Evolutionary conservation across 2,888 invertebrate genomes (phyloP).

Genomic region (Ormyrus labotus): DNA sequence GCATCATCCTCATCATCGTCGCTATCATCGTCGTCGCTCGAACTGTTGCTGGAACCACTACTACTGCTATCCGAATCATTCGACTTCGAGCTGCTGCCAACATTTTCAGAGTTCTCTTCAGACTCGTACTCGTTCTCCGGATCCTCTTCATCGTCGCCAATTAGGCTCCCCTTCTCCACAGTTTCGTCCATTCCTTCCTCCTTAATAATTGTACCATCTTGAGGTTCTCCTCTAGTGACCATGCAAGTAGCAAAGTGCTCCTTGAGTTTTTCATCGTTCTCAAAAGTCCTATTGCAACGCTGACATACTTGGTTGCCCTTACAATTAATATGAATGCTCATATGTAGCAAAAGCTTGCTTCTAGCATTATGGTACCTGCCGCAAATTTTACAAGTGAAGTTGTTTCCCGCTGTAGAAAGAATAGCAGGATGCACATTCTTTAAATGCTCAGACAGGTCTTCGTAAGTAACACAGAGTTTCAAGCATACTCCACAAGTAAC

Average conservation of each 20-base stretch:
- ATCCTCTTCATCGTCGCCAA: conserved; percentile 58
- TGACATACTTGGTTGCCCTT: conserved; percentile 67
- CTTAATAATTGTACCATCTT: conserved; percentile 5
- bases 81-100: conserved; percentile 46
- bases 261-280: conserved; percentile 65
- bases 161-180: conserved; percentile 65
- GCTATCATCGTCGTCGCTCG: conserved; percentile 42
- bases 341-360: conserved; percentile 78
- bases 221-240: conserved; percentile 44
- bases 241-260: conserved; percentile 67
- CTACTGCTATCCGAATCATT: conserved; percentile 52
- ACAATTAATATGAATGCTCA: conserved; percentile 78
- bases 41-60: conserved; percentile 47
- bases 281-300: conserved; percentile 69
- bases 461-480: conserved; percentile 77
- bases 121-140: conserved; percentile 60
- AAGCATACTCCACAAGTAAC: conserved; percentile 80
- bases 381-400: conserved; percentile 78
- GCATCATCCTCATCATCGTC: conserved; percentile 37
- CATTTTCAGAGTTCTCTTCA: conserved; percentile 57
- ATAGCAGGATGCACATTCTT: conserved; percentile 76
- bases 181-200: conserved; percentile 57
- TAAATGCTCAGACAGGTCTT: conserved; percentile 76
- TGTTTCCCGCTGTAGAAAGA: conserved; percentile 78
- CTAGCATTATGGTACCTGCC: conserved; percentile 79